Conservation (phyloP, 2,797 vertebrate genomes). For the Xiphorhynchus erythropygius region DNA sequence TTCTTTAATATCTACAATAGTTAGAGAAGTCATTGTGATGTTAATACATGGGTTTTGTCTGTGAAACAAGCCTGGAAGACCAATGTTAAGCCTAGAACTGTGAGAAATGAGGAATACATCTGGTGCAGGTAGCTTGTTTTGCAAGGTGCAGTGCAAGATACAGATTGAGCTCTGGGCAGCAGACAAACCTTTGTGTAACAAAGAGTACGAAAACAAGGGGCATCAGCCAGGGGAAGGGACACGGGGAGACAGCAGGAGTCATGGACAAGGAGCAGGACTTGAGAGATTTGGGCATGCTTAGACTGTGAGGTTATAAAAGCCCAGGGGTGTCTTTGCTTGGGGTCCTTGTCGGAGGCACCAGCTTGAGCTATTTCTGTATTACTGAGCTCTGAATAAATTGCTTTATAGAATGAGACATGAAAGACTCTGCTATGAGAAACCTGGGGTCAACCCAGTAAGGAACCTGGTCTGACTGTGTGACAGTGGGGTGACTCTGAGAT, state of each 20-base stretch:
- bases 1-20: not conserved
- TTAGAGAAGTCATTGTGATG: not conserved
- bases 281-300: not conserved
- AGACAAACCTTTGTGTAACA: not conserved
- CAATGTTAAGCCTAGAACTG: not conserved
- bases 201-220: fast-evolving
- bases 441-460: not conserved
- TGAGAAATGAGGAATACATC: not conserved
- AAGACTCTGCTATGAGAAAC: not conserved
- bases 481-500: not conserved
- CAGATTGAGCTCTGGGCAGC: not conserved
- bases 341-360: not conserved
- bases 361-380: too few species aligned
- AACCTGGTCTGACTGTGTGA: not conserved
- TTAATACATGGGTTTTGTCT: not conserved
- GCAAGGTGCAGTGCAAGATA: not conserved
- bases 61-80: not conserved
- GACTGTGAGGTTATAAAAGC: not conserved
- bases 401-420: not conserved
- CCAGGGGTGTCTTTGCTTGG: fast-evolving
- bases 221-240: not conserved
- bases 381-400: not conserved
- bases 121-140: fast-evolving
- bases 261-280: not conserved
- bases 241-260: not conserved